Base-by-base conservation (phyloP, 1,140 invertebrate genomes). In the Dinothrombium tinctorium region DNA sequence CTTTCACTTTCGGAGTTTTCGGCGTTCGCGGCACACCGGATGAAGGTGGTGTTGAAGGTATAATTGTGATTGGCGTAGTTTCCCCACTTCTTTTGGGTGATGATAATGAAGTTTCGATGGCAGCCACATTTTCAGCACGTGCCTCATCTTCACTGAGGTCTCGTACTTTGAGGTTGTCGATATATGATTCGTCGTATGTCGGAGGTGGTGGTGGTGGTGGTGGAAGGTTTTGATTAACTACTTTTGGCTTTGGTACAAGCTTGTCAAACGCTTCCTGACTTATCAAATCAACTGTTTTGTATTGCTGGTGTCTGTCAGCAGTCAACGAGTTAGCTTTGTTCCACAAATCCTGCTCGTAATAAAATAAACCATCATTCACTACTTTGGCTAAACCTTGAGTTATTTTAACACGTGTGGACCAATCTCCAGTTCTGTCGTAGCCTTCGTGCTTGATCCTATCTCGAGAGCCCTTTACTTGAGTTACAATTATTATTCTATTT, bases 401-500 rank as follows among this genome's bases (percentile, higher is more conserved):
- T 59, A 95, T 86, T 66, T 87, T 48, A 17, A 43, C 41, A 17
- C 47, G 22, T 15, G 45, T 48, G 2, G 23, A 38, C 45, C 45
- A 48, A 33, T 48, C 47, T 33, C 45, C 47, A 32, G 47, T 48
- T 39, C 47, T 19, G 23, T 48, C 47, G 32, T 48, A 37, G 5
- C 41, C 38, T 56, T 58, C 2, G 52, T 49, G 14, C 25, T 47
- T 9, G 52, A 37, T 15, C 51, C 47, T 7, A 56, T 12, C 21
- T 22, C 20, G 5, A 23, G 4, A 14, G 15, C 9, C 20, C 17
- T 38, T 56, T 9, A 57, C 56, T 67, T 94, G 89, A 2, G 86
- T 90, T 15, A 96, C 82, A 50, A 98, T 95, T 12, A 96, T 64
- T 42, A 98, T 67, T 57, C 95, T 87, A 50, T 86, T 83, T 33